Evolutionary conservation across 2,113 vertebrate species (phyloP).

Genomic region (Tauraco erythrolophus): DNA sequence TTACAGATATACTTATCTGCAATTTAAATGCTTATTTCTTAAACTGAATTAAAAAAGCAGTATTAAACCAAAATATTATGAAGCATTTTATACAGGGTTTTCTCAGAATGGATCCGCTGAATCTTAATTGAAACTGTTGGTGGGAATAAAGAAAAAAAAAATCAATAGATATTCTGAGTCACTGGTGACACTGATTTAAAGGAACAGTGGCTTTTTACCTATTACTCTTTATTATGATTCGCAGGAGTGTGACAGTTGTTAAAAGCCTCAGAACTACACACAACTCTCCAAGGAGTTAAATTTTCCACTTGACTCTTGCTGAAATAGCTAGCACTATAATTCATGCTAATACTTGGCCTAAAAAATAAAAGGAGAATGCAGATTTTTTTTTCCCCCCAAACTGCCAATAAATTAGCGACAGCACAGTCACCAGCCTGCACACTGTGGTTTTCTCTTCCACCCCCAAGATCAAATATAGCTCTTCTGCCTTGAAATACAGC

Average conservation of each 20-base stretch:
- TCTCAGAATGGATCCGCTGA: slow-evolving; percentile 6
- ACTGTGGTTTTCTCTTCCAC: neutral
- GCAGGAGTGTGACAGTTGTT: neutral
- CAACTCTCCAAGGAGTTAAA: neutral
- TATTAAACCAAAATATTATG: neutral
- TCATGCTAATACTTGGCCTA: neutral
- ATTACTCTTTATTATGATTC: neutral
- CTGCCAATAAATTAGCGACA: neutral
- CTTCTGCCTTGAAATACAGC: slow-evolving; percentile 3
- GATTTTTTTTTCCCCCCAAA: neutral
- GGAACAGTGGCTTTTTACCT: slow-evolving; percentile 6
- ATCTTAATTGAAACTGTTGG: slow-evolving; percentile 44
- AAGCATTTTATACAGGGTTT: neutral
- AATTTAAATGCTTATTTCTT: neutral
- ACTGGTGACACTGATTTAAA: slow-evolving; percentile 38
- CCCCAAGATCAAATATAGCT: slow-evolving; percentile 32
- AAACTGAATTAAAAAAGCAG: neutral
- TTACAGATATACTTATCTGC: neutral
- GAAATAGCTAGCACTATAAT: neutral
- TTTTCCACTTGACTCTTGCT: neutral
- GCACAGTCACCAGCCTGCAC: neutral
- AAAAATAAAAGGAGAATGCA: neutral
- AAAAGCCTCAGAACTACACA: neutral
- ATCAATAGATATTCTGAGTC: slow-evolving; percentile 46
- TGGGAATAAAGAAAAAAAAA: slow-evolving; percentile 20